phyloP scores from a whole-genome alignment of 2,113 vertebrate species.

The Anhinga rufa region DNA sequence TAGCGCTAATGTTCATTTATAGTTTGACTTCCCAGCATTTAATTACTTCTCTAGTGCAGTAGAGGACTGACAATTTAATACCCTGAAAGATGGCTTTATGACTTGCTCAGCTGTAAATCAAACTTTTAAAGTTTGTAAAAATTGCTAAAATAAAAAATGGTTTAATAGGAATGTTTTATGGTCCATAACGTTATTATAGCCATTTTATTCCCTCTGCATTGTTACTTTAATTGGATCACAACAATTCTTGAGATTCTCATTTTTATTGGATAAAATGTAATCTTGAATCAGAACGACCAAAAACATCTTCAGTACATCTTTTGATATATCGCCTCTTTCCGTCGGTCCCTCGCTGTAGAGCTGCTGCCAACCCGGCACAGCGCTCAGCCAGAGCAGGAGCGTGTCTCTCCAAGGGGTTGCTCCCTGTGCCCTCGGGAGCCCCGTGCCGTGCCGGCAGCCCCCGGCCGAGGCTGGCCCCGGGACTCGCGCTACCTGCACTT shows the following conservation, averaged over 20 bases:
- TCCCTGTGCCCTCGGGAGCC: neutral
- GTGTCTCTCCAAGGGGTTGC: neutral
- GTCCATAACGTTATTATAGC: constrained; percentile 79
- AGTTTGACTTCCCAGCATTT: constrained; percentile 75
- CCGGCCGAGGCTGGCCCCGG: neutral
- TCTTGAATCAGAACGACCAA: constrained; percentile 70
- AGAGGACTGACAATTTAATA: constrained; percentile 72
- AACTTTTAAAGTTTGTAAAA: constrained; percentile 82
- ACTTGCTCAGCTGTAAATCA: constrained; percentile 73
- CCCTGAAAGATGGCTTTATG: constrained; percentile 74
- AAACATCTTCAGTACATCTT: constrained; percentile 62
- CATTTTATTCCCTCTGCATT: constrained; percentile 75
- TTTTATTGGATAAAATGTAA: constrained; percentile 63
- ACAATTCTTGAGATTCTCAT: constrained; percentile 69
- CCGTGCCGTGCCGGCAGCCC: neutral
- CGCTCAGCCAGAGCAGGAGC: neutral
- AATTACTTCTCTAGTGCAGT: constrained; percentile 69
- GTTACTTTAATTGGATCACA: constrained; percentile 79
- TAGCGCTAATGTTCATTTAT: constrained; percentile 80
- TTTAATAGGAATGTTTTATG: constrained; percentile 84
- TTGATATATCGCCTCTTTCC: constrained; percentile 38
- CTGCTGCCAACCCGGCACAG: neutral
- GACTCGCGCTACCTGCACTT: neutral
- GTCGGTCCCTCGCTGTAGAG: neutral
- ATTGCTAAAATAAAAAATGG: constrained; percentile 82